Conservation (phyloP, 2,888 invertebrate genomes). For the Cetonia aurata region DNA sequence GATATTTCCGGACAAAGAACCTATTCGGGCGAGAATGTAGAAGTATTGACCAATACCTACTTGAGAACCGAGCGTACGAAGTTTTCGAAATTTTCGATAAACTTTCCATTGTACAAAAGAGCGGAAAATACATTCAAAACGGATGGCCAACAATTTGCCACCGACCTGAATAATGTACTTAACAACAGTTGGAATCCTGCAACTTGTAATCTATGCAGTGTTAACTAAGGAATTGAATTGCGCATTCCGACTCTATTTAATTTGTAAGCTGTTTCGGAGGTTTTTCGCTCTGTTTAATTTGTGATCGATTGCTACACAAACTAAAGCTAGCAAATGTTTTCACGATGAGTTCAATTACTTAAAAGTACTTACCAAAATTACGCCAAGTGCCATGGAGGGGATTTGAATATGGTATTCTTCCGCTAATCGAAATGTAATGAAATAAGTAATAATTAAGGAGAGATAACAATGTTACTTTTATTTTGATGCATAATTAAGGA, state of each 20-base stretch:
- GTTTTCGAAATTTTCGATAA: conserved; percentile 17
- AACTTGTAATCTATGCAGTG: conserved; percentile 10
- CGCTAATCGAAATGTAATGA: neutral
- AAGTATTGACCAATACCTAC: conserved; percentile 9
- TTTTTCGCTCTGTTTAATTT: conserved; percentile 16
- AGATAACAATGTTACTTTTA: too few relatives aligned
- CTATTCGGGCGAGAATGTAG: neutral
- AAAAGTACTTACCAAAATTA: conserved; percentile 20
- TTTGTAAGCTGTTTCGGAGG: conserved; percentile 9
- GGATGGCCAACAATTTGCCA: conserved; percentile 17
- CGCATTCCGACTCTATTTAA: conserved; percentile 14
- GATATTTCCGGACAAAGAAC: conserved; percentile 9
- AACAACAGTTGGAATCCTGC: neutral
- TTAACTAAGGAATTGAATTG: conserved; percentile 23
- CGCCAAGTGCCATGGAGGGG: neutral
- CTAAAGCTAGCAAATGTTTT: neutral
- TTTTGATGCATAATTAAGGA: too few relatives aligned
- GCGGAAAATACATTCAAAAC: neutral
- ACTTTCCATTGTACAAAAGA: conserved; percentile 5
- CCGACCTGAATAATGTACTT: conserved; percentile 5
- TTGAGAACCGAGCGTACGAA: neutral
- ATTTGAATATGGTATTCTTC: too few relatives aligned
- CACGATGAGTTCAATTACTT: conserved; percentile 6
- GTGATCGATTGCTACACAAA: neutral
- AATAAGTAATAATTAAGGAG: neutral